A percentile compares a stretch with the other conserved stretches of the same genome.
These are phyloP conservation scores for Drosophila koepferae DNA, from an alignment of 2,888 invertebrate species.

Conservation along the genomic window DNA sequence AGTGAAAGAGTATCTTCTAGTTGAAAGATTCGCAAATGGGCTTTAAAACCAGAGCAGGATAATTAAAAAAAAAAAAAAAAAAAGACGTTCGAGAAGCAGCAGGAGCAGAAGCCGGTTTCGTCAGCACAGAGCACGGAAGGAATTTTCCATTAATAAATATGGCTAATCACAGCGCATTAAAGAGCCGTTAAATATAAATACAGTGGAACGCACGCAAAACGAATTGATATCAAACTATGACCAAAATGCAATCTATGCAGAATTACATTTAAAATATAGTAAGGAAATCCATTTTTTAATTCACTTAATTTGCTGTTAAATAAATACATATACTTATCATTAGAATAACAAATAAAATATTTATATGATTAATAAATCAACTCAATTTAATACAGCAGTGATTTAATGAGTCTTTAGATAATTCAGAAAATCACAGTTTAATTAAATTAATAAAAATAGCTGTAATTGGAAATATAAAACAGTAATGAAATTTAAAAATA, in stretches of 20 bases:
- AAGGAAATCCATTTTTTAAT: too few relatives aligned
- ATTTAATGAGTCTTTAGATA: too few relatives aligned
- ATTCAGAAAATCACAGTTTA: too few relatives aligned
- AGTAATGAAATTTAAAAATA: too few relatives aligned
- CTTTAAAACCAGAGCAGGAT: constrained; percentile 25
- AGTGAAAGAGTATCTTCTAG: constrained; percentile 31
- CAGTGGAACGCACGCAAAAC: constrained; percentile 23
- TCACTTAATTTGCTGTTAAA: too few relatives aligned
- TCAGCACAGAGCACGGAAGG: constrained; percentile 33
- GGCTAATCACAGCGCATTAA: constrained; percentile 54
- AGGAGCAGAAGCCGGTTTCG: constrained; percentile 3
- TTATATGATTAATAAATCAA: too few relatives aligned
- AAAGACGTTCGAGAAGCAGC: not conserved
- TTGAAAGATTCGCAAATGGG: constrained; percentile 47
- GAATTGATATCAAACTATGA: not conserved
- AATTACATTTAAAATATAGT: not conserved
- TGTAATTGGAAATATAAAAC: too few relatives aligned
- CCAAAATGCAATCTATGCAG: not conserved
- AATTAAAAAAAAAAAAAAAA: constrained; percentile 41
- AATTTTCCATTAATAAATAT: constrained; percentile 48
- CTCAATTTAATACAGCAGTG: too few relatives aligned
- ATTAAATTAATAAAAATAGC: too few relatives aligned
- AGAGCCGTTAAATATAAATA: constrained; percentile 39
- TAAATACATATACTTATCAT: too few relatives aligned
- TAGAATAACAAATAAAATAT: too few relatives aligned